Evolutionary conservation across 2,113 vertebrate genomes (phyloP), one percentile per base, ranked within the genome.

Genomic region (Cromileptes altivelis): DNA sequence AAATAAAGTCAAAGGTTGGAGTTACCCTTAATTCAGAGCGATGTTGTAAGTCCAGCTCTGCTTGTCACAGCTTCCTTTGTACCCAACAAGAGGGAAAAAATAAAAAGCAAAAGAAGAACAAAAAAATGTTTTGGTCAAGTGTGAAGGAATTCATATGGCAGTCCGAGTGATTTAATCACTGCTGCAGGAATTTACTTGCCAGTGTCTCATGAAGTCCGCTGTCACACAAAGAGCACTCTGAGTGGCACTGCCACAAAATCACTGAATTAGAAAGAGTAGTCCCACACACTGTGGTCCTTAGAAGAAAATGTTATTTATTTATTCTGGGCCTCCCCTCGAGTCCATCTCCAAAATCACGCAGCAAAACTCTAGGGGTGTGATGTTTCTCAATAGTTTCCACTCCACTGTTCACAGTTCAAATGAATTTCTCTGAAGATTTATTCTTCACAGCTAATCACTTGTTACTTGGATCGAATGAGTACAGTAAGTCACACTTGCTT

Each of bases 381-480:
- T 88, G 90, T 88, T 91, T 92, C 92, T 88, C 88, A 82, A 82
- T 91, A 89, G 85, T 91, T 92, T 94, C 87, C 88, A 93, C 85
- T 93, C 80, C 76, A 89, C 87, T 88, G 89, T 94, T 93, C 87
- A 75, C 89, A 89, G 83, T 69, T 89, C 74, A 92, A 83, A 92
- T 87, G 78, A 85, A 88, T 94, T 90, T 88, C 75, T 91, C 85
- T 80, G 67, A 81, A 92, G 92, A 93, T 94, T 87, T 93, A 92
- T 94, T 94, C 88, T 93, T 92, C 81, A 81, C 86, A 94, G 91
- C 93, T 95, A 95, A 95, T 95, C 94, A 94, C 92, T 92, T 85
- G 75, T 87, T 92, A 91, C 92, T 93, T 90, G 88, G 85, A 92
- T 87, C 33, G 89, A 92, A 84, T 81, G 80, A 90, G 80, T 91